Evolutionary conservation across 2,888 invertebrate species (phyloP).

Genomic region (Loripinus fragilis): DNA sequence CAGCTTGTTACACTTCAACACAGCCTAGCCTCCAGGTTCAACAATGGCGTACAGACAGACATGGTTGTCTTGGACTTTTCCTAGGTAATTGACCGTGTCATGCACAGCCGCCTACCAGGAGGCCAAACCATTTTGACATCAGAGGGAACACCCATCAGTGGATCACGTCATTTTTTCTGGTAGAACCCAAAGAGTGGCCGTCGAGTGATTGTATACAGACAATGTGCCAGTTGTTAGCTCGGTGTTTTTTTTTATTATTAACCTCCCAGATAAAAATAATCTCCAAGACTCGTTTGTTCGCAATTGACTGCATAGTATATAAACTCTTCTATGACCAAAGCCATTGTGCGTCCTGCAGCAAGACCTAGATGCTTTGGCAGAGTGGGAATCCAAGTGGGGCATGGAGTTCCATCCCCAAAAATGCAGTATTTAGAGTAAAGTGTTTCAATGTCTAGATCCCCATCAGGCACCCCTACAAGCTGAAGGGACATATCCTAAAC

Average conservation of each 20-base stretch:
- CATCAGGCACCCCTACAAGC: neutral
- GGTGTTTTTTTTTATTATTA: neutral
- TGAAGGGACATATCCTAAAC: neutral
- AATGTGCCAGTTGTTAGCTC: too few species aligned
- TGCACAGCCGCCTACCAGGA: too few species aligned
- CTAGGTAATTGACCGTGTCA: too few species aligned
- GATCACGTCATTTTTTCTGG: too few species aligned
- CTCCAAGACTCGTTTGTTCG: neutral
- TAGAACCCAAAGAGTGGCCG: too few species aligned
- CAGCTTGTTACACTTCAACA: too few species aligned
- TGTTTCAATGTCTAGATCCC: neutral
- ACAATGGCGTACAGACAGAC: too few species aligned
- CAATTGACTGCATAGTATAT: neutral
- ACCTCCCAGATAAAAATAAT: neutral
- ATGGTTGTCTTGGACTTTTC: too few species aligned
- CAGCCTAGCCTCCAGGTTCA: too few species aligned
- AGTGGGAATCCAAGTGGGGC: conserved; percentile 4
- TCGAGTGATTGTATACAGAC: too few species aligned
- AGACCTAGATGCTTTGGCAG: neutral
- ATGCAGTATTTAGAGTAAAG: conserved; percentile 20
- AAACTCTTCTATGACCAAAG: neutral
- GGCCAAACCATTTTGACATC: too few species aligned
- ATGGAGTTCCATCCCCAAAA: conserved; percentile 30
- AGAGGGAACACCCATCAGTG: too few species aligned
- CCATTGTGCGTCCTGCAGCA: neutral